Evolutionary conservation across 1,140 invertebrate genomes (phyloP).

Genomic region (Euwallacea fornicatus): DNA sequence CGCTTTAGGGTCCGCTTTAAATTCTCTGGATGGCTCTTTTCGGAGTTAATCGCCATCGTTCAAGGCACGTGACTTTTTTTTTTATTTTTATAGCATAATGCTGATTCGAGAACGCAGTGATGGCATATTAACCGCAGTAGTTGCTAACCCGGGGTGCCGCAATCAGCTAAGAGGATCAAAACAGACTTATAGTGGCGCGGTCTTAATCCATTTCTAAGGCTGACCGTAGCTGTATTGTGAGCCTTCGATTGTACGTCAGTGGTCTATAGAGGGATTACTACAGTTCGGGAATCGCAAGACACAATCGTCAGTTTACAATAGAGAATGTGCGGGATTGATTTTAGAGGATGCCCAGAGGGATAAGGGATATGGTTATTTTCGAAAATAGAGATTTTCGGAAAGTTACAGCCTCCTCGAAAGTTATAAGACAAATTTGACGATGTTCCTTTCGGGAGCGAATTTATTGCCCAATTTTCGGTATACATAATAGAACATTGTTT

Average conservation of each 20-base stretch:
- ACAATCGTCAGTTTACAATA: background rate
- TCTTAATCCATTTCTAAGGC: constrained; percentile 4
- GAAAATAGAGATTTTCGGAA: too few relatives aligned
- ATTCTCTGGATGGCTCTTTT: background rate
- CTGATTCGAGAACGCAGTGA: too few relatives aligned
- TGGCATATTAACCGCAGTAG: background rate
- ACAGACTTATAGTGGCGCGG: constrained; percentile 6
- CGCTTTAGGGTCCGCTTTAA: background rate
- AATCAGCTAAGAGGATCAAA: constrained; percentile 15
- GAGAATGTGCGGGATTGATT: background rate
- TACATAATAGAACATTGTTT: constrained; percentile 17
- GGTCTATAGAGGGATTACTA: background rate
- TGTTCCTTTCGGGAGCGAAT: background rate
- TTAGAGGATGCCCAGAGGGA: background rate
- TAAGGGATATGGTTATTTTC: background rate
- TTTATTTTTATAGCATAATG: background rate
- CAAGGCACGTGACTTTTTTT: background rate
- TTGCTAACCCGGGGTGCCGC: constrained; percentile 4
- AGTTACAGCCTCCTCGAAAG: background rate
- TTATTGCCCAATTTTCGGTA: constrained; percentile 17
- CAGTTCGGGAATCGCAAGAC: background rate
- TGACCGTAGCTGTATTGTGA: background rate
- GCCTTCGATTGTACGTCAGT: background rate
- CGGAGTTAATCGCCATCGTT: background rate
- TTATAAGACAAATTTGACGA: background rate